These are phyloP conservation scores for Lissocephala sabroskyi DNA, from an alignment of 2,888 invertebrate genomes.

Conservation along the genomic window DNA sequence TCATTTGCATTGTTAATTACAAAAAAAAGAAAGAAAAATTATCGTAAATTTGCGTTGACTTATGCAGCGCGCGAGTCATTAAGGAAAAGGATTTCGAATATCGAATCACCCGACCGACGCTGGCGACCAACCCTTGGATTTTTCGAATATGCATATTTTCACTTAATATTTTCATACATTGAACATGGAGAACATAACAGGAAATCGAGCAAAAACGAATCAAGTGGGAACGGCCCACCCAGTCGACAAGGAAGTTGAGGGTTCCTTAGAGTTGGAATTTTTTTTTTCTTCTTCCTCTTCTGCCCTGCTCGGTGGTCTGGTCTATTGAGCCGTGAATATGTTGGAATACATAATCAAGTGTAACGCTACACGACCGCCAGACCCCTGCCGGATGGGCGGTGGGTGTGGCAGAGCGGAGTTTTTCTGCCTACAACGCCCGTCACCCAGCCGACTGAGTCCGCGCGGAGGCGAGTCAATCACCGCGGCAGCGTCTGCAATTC, in stretches of 20 bases:
- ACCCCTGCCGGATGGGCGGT: neutral
- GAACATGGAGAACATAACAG: constrained; percentile 6
- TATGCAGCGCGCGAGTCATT: too few relatives aligned
- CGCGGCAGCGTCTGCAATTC: constrained; percentile 24
- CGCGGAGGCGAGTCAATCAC: constrained; percentile 42
- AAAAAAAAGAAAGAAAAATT: constrained; percentile 31
- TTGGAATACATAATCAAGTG: constrained; percentile 65
- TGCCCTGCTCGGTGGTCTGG: constrained; percentile 28
- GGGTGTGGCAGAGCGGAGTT: too few relatives aligned
- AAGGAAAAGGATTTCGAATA: too few relatives aligned
- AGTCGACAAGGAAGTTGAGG: too few relatives aligned
- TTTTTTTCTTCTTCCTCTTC: too few relatives aligned
- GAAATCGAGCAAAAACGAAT: neutral
- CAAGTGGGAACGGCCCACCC: too few relatives aligned
- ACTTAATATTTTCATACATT: constrained; percentile 55
- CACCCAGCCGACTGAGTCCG: constrained; percentile 36
- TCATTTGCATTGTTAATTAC: constrained; percentile 25
- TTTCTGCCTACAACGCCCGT: constrained; percentile 9
- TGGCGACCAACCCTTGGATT: neutral
- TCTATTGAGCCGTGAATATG: constrained; percentile 64
- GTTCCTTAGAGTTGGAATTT: too few relatives aligned
- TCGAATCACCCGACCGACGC: too few relatives aligned
- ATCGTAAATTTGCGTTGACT: constrained; percentile 27
- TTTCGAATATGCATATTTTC: constrained; percentile 61
- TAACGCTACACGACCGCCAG: constrained; percentile 38